phyloP scores from a whole-genome alignment of 2,797 vertebrate genomes.

The Falco peregrinus region DNA sequence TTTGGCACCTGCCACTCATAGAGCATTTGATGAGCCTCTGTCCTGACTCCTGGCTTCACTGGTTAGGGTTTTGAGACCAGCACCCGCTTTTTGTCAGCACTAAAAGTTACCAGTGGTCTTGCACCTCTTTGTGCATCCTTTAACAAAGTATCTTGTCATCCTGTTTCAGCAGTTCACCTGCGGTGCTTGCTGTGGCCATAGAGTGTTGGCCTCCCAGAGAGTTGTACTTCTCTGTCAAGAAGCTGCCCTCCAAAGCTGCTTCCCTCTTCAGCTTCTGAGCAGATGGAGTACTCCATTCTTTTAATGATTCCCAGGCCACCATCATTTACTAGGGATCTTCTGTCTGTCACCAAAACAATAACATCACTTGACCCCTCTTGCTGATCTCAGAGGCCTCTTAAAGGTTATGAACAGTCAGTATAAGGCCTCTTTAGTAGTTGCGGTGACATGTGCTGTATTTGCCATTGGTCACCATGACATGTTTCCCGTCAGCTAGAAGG shows the following conservation, averaged over 20 bases:
- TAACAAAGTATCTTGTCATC: not conserved
- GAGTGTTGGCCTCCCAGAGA: not conserved
- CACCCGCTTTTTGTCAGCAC: not conserved
- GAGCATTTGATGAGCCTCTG: not conserved
- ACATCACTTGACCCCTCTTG: constrained; percentile 71
- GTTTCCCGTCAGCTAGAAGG: not conserved
- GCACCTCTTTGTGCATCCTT: not conserved
- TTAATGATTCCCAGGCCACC: constrained; percentile 38
- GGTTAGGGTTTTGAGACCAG: not conserved
- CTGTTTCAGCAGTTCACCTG: not conserved
- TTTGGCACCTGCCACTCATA: rapidly evolving
- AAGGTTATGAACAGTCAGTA: constrained; percentile 63
- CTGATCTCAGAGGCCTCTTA: constrained; percentile 63
- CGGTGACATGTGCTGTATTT: constrained; percentile 38
- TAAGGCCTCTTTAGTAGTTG: constrained; percentile 39
- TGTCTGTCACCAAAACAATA: constrained; percentile 69
- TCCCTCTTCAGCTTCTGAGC: constrained; percentile 28
- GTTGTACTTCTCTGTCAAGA: not conserved
- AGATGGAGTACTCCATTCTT: constrained; percentile 36
- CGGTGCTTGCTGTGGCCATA: not conserved
- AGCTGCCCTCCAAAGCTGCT: not conserved
- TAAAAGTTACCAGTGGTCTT: not conserved
- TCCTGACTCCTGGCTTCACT: not conserved
- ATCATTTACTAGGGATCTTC: constrained; percentile 64
- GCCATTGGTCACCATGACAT: constrained; percentile 35